These are phyloP conservation scores for Halichoeres trimaculatus DNA, from an alignment of 2,113 vertebrate genomes.

Conservation along the genomic window DNA sequence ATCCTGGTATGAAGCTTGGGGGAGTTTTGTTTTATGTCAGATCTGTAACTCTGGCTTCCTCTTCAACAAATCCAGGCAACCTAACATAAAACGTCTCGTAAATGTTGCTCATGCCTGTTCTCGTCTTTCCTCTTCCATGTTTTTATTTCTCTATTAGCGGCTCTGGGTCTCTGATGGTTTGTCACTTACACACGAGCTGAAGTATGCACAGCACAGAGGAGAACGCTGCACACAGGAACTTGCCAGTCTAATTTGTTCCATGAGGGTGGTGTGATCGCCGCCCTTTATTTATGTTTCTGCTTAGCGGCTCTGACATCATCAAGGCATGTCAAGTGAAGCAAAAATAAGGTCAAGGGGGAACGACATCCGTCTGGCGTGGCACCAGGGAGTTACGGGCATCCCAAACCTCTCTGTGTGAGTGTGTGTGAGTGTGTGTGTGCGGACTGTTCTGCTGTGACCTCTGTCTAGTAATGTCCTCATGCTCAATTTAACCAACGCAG, in stretches of 20 bases:
- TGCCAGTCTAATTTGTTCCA: slow-evolving; percentile 76
- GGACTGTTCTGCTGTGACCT: slow-evolving; percentile 52
- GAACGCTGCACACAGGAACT: slow-evolving; percentile 61
- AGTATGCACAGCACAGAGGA: slow-evolving; percentile 48
- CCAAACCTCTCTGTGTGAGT: slow-evolving; percentile 55
- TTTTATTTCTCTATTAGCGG: slow-evolving; percentile 33
- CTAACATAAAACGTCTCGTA: slow-evolving; percentile 48
- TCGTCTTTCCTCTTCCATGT: background rate
- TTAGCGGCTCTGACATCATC: slow-evolving; percentile 75
- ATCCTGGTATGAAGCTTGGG: slow-evolving; percentile 1
- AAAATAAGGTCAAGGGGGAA: slow-evolving; percentile 71
- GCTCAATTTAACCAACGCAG: slow-evolving; percentile 51
- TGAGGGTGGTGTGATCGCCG: slow-evolving; percentile 62
- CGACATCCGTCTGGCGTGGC: slow-evolving; percentile 56
- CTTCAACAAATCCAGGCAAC: slow-evolving; percentile 28
- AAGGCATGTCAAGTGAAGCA: slow-evolving; percentile 68
- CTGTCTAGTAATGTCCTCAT: slow-evolving; percentile 59
- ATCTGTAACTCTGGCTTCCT: slow-evolving; percentile 20
- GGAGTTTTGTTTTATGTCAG: background rate
- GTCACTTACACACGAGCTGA: slow-evolving; percentile 65
- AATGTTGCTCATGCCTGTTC: slow-evolving; percentile 48
- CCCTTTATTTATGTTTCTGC: slow-evolving; percentile 78
- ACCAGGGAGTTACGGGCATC: slow-evolving; percentile 65
- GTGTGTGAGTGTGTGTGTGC: slow-evolving; percentile 7
- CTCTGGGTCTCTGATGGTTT: slow-evolving; percentile 39